Percentiles rank a stretch among this genome's conserved stretches.
Evolutionary conservation across 2,888 invertebrate species (phyloP).

Genomic region (Drosophila birchii): DNA sequence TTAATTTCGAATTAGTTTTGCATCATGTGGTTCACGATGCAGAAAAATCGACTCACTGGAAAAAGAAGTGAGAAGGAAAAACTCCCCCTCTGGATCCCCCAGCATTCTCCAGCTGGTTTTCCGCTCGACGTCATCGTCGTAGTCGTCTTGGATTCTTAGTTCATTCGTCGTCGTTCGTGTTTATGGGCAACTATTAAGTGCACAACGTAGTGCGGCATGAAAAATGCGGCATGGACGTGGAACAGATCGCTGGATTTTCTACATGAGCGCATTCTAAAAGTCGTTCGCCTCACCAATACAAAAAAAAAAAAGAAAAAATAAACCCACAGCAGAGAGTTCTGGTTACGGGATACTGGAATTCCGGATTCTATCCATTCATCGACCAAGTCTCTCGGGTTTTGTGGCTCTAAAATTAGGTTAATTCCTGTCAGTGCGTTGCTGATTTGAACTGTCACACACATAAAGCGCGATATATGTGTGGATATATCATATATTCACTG

Average conservation of each 20-base stretch:
- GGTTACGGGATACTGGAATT: not conserved
- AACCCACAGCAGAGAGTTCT: not conserved
- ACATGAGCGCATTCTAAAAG: conserved; percentile 81
- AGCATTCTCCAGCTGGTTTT: conserved; percentile 41
- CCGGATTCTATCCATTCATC: conserved; percentile 27
- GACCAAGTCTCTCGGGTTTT: conserved; percentile 58
- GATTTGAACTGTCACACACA: conserved; percentile 77
- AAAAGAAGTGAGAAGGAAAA: conserved; percentile 13
- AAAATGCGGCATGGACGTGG: conserved; percentile 81
- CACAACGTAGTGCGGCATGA: conserved; percentile 79
- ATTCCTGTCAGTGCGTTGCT: conserved; percentile 79
- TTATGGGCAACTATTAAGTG: conserved; percentile 80
- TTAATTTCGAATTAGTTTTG: conserved; percentile 86
- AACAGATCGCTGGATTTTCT: conserved; percentile 84
- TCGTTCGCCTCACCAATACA: conserved; percentile 47
- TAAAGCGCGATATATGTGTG: not conserved
- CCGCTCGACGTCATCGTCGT: not conserved
- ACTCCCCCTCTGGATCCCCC: conserved; percentile 12
- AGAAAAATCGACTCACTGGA: conserved; percentile 83
- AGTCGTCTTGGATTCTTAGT: conserved; percentile 3
- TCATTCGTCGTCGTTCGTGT: conserved; percentile 57
- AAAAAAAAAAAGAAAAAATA: too few relatives aligned
- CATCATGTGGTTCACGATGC: conserved; percentile 85
- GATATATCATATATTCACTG: not conserved
- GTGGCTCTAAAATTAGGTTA: conserved; percentile 81